phyloP scores from a whole-genome alignment of 1,140 invertebrate species.

The Euura saliciscinereae region DNA sequence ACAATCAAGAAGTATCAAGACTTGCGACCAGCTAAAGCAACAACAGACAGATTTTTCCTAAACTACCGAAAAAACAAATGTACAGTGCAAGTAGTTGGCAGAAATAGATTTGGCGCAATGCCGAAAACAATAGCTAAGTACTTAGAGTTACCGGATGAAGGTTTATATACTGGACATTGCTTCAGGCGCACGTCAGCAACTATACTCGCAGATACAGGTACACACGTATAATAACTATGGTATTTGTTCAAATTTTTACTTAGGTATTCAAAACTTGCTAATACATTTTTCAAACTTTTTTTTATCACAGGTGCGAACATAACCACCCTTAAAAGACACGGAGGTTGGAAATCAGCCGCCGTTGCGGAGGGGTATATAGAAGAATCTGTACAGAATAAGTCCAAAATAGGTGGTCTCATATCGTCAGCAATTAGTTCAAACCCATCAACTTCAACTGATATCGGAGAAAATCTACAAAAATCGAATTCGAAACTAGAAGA shows the following conservation, averaged over 20 bases:
- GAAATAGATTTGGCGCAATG: conserved; percentile 35
- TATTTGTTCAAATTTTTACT: no score
- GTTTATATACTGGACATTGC: conserved; percentile 35
- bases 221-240: background rate
- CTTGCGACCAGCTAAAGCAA: conserved; percentile 1
- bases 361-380: conserved; percentile 17
- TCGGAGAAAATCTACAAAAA: no score
- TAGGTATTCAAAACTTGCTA: no score
- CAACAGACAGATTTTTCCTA: background rate
- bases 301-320: background rate
- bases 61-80: conserved; percentile 14
- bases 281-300: no score
- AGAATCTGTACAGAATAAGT: conserved; percentile 4
- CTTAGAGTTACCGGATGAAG: conserved; percentile 33
- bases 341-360: conserved; percentile 8
- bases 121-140: conserved; percentile 37
- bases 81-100: conserved; percentile 32
- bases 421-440: no score
- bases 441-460: no score
- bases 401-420: conserved; percentile 5
- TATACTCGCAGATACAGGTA: conserved; percentile 32
- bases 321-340: conserved; percentile 5
- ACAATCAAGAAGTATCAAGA: conserved; percentile 24
- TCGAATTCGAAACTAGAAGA: no score
- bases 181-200: conserved; percentile 36